Conservation (phyloP, 1,140 invertebrate genomes). For the Acromyrmex heyeri region DNA sequence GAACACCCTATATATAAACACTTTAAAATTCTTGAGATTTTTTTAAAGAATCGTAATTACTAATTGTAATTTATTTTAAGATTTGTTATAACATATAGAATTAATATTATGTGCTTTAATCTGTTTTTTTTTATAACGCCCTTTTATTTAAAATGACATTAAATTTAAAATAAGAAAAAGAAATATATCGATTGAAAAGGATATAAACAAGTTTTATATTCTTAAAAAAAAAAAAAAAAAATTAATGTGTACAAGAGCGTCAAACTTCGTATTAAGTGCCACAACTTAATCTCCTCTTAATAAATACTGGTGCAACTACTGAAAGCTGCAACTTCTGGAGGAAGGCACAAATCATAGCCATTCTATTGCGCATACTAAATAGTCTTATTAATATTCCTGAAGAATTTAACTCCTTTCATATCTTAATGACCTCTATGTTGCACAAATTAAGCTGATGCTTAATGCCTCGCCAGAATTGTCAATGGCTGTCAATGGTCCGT, state of each 20-base stretch:
- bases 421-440: constrained; percentile 55
- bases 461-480: constrained; percentile 28
- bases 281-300: constrained; percentile 11
- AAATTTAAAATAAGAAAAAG: constrained; percentile 74
- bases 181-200: constrained; percentile 79
- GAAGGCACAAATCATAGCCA: constrained; percentile 75
- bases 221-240: constrained; percentile 24
- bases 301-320: constrained; percentile 40
- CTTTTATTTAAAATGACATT: constrained; percentile 59
- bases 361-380: constrained; percentile 64
- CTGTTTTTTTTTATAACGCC: constrained; percentile 63
- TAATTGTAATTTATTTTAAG: constrained; percentile 11
- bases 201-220: constrained; percentile 69
- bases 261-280: constrained; percentile 2
- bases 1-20: not conserved
- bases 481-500: constrained; percentile 82
- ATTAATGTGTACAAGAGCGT: constrained; percentile 17
- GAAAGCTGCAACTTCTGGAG: constrained; percentile 33
- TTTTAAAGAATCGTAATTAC: constrained; percentile 12
- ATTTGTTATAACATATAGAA: constrained; percentile 16
- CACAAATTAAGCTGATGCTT: constrained; percentile 46
- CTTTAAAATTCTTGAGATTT: not conserved
- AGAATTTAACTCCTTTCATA: constrained; percentile 52
- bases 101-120: constrained; percentile 73
- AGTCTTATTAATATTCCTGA: constrained; percentile 49